Conservation (phyloP, 2,113 vertebrate species). For the Lepisosteus osseus region DNA sequence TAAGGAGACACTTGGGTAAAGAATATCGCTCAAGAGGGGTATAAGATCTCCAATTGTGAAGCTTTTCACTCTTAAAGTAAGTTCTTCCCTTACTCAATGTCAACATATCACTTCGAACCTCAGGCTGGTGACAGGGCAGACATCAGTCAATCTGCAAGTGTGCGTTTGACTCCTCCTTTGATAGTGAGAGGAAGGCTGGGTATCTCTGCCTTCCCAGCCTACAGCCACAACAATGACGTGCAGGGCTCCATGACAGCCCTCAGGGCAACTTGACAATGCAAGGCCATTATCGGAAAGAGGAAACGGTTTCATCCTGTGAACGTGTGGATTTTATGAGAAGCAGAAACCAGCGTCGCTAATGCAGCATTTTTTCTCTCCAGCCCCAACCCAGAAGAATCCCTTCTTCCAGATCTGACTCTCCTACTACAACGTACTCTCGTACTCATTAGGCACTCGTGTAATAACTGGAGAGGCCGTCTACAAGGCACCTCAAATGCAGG, state of each 20-base stretch:
- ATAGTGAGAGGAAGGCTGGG: not conserved
- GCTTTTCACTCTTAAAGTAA: constrained; percentile 14
- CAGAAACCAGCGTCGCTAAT: not conserved
- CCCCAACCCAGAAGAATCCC: too few relatives aligned
- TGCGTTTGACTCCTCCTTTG: constrained; percentile 1
- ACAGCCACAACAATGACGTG: constrained; percentile 13
- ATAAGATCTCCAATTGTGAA: constrained; percentile 15
- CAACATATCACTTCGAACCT: constrained; percentile 6
- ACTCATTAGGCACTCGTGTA: not conserved
- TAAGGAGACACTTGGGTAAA: not conserved
- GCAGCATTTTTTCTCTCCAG: not conserved
- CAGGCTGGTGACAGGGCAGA: constrained; percentile 11
- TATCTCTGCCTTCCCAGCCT: not conserved
- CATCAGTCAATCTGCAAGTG: constrained; percentile 15
- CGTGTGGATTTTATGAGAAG: constrained; percentile 7
- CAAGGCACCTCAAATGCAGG: constrained; percentile 14
- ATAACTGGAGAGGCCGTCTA: constrained; percentile 10
- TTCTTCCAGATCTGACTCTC: constrained; percentile 1
- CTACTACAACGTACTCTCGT: constrained; percentile 16
- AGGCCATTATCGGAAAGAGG: constrained; percentile 19
- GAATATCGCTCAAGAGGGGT: constrained; percentile 1
- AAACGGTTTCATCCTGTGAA: constrained; percentile 10
- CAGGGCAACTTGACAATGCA: not conserved
- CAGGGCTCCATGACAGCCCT: constrained; percentile 9
- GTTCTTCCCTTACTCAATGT: constrained; percentile 20